Percentiles rank a stretch among this genome's conserved stretches.
Conservation (phyloP, 2,888 invertebrate genomes). For the Nephrotoma guestfalica region DNA sequence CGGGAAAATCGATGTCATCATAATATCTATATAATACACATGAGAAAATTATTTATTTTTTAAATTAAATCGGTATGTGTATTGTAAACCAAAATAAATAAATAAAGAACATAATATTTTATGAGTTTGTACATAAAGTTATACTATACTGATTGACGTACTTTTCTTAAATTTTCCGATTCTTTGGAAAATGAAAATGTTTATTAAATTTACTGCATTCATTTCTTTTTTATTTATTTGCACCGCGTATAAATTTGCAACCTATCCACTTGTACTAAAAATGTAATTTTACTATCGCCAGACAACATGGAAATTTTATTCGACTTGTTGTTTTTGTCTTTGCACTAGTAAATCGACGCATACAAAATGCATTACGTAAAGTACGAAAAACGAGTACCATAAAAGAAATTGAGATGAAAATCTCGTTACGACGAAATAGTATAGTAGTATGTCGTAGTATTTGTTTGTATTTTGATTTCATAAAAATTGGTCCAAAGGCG, state of each 20-base stretch:
- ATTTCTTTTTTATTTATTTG: background rate
- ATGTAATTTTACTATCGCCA: background rate
- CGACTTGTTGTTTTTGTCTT: background rate
- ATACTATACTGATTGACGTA: background rate
- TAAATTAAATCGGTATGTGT: background rate
- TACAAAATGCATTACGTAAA: background rate
- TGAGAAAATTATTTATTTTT: background rate
- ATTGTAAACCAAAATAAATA: background rate
- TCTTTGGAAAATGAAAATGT: background rate
- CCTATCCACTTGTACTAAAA: background rate
- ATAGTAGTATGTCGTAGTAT: background rate
- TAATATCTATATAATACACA: background rate
- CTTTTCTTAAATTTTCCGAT: background rate
- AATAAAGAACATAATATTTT: background rate
- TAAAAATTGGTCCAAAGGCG: background rate
- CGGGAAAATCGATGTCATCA: slow-evolving; percentile 3
- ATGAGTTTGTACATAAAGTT: background rate
- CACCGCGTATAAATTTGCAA: background rate
- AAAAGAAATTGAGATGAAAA: too few relatives aligned
- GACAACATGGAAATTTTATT: background rate
- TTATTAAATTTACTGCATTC: background rate
- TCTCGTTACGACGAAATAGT: background rate
- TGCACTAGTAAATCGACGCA: background rate
- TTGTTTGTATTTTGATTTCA: background rate
- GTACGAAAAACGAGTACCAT: background rate